These are phyloP conservation scores for Gasterosteus aculeatus DNA, from an alignment of 2,113 vertebrate species.

Conservation along the genomic window DNA sequence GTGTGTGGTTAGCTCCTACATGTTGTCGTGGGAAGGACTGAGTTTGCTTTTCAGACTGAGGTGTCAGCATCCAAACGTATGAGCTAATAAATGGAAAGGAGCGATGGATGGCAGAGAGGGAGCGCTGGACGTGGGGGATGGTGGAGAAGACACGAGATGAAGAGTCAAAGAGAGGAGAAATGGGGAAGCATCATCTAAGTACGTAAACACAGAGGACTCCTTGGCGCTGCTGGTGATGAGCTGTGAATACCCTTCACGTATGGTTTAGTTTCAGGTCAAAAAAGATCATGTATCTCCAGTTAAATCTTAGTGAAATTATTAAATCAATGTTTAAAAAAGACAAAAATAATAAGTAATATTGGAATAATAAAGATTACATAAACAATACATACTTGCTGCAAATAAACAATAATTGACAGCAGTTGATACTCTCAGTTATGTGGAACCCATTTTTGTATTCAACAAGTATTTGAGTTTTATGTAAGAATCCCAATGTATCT, in stretches of 20 bases:
- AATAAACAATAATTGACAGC: background rate
- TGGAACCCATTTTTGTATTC: background rate
- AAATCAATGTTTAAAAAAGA: slow-evolving; percentile 9
- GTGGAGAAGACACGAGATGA: background rate
- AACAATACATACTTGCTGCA: background rate
- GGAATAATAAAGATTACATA: background rate
- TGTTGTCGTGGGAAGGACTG: slow-evolving; percentile 54
- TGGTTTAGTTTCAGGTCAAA: background rate
- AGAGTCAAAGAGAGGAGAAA: background rate
- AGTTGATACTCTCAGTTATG: background rate
- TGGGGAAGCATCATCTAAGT: background rate
- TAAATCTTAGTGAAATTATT: background rate
- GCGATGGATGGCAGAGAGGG: slow-evolving; percentile 3
- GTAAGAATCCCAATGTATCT: background rate
- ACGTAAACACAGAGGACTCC: background rate
- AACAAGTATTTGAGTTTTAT: background rate
- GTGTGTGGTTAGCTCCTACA: slow-evolving; percentile 30
- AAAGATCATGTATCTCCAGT: background rate
- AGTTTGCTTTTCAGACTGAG: slow-evolving; percentile 70
- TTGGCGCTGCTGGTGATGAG: background rate
- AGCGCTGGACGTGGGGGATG: background rate
- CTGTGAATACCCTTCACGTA: background rate
- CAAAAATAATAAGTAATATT: slow-evolving; percentile 2
- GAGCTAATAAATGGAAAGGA: slow-evolving; percentile 59
- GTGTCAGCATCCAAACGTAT: slow-evolving; percentile 65